A percentile compares a stretch with the other conserved stretches of the same genome.
Evolutionary conservation across 2,888 invertebrate genomes (phyloP).

Genomic region (Patella caerulea): DNA sequence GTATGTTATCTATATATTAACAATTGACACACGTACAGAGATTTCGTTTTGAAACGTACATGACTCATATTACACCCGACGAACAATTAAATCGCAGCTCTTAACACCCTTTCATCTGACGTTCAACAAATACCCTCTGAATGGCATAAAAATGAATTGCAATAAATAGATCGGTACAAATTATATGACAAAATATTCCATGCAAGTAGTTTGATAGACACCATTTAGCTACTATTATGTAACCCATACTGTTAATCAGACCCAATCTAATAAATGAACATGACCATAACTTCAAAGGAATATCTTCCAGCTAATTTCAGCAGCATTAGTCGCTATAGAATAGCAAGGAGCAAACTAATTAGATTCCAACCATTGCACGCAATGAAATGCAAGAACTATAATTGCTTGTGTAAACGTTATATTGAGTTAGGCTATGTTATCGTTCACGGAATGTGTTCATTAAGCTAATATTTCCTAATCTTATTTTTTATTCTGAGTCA

Average conservation of each 20-base stretch:
- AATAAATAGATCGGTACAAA: no score
- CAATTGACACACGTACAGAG: no score
- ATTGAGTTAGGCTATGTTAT: conserved; percentile 1
- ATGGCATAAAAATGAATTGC: no score
- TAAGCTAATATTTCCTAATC: conserved; percentile 7
- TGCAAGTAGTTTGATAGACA: conserved; percentile 4
- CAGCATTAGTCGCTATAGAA: neutral
- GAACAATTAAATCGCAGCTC: no score
- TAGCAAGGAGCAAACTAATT: conserved; percentile 2
- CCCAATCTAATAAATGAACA: neutral
- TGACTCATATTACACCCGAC: no score
- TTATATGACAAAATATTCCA: no score
- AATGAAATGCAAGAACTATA: neutral
- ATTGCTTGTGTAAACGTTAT: conserved; percentile 11
- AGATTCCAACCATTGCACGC: neutral
- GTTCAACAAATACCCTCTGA: no score
- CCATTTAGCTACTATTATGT: neutral
- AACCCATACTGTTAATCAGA: neutral
- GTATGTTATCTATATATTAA: no score
- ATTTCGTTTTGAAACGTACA: no score
- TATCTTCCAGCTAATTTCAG: neutral
- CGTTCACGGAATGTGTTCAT: conserved; percentile 3
- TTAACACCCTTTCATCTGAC: no score
- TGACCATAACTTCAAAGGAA: neutral
- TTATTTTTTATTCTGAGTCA: conserved; percentile 4